A percentile compares a stretch with the other conserved stretches of the same genome.
phyloP scores from a whole-genome alignment of 2,113 vertebrate genomes.

The Hirundichthys speculiger region DNA sequence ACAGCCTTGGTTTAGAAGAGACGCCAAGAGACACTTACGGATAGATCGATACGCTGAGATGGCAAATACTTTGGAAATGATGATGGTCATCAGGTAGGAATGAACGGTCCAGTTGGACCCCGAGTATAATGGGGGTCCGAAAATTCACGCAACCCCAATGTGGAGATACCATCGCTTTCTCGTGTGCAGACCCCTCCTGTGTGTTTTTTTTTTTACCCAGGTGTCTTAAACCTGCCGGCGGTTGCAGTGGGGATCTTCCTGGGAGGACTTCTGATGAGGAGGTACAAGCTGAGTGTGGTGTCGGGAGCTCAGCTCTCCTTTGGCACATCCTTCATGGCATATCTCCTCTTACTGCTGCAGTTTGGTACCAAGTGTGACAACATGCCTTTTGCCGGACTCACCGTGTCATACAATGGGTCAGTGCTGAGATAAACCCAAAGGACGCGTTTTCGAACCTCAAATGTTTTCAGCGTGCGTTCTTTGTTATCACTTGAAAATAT shows the following conservation, averaged over 20 bases:
- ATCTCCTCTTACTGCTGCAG: slow-evolving; percentile 56
- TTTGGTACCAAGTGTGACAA: slow-evolving; percentile 86
- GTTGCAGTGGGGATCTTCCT: slow-evolving; percentile 85
- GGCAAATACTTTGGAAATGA: too few species aligned
- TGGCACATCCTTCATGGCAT: slow-evolving; percentile 69
- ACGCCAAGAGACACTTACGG: too few species aligned
- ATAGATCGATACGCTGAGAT: too few species aligned
- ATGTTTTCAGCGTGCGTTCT: not conserved
- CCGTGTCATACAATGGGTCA: slow-evolving; percentile 89
- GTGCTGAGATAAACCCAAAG: not conserved
- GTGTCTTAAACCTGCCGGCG: slow-evolving; percentile 80
- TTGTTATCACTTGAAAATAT: not conserved
- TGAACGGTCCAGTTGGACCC: too few species aligned
- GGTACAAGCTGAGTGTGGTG: slow-evolving; percentile 84
- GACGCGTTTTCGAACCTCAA: not conserved
- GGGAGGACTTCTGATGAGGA: slow-evolving; percentile 90
- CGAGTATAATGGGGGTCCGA: too few species aligned
- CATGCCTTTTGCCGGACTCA: slow-evolving; percentile 85
- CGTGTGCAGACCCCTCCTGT: not conserved
- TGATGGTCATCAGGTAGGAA: too few species aligned
- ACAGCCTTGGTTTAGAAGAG: too few species aligned
- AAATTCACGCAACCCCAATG: too few species aligned
- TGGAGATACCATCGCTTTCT: not conserved
- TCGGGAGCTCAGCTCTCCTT: slow-evolving; percentile 83
- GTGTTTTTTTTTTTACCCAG: slow-evolving; percentile 69